Conservation (phyloP, 1,140 invertebrate species). For the Cyrtorhinus lividipennis region DNA sequence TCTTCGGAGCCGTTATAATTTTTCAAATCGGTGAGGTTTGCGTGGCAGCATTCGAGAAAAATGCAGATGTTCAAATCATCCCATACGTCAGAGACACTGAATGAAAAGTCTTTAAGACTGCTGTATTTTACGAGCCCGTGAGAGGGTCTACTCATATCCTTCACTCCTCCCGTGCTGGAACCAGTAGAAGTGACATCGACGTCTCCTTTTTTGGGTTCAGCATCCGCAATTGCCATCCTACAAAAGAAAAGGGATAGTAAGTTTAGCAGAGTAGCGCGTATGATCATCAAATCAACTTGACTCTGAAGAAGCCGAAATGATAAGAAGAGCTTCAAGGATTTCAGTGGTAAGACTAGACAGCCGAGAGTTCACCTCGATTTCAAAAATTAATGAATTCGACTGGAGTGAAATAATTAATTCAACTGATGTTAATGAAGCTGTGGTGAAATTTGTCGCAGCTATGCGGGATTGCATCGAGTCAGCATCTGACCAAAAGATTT, state of each 20-base stretch:
- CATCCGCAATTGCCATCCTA: constrained; percentile 14
- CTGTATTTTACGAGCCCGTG: constrained; percentile 1
- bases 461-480: too few relatives aligned
- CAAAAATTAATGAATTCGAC: too few relatives aligned
- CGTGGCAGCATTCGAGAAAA: constrained; percentile 2
- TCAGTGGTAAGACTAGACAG: too few relatives aligned
- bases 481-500: too few relatives aligned
- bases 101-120: constrained; percentile 7
- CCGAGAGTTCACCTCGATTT: too few relatives aligned
- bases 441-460: too few relatives aligned
- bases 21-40: neutral
- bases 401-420: too few relatives aligned
- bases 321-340: too few relatives aligned
- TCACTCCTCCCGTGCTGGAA: neutral
- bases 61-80: constrained; percentile 1
- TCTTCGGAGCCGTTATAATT: neutral
- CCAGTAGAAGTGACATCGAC: constrained; percentile 10
- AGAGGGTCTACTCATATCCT: neutral
- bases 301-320: too few relatives aligned
- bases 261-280: too few relatives aligned
- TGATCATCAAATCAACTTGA: neutral
- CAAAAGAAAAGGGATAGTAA: constrained; percentile 1
- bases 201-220: constrained; percentile 14
- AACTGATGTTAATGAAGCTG: too few relatives aligned
- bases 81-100: constrained; percentile 11